Evolutionary conservation across 2,797 vertebrate genomes (phyloP).

Genomic region (Euthynnus affinis): DNA sequence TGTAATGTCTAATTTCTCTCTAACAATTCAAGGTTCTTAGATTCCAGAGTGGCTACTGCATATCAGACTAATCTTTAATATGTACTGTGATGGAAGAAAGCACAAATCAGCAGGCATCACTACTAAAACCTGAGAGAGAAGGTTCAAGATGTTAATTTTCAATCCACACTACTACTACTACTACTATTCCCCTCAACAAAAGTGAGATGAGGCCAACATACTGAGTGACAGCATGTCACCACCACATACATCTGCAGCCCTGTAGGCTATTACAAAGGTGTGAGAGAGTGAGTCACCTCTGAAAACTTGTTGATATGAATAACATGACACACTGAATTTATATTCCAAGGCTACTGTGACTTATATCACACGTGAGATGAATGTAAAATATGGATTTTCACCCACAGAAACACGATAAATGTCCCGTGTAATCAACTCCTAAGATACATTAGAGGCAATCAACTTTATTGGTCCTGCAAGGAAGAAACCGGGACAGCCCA

Average conservation of each 20-base stretch:
- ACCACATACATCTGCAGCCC: neutral
- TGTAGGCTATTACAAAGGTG: slow-evolving; percentile 3
- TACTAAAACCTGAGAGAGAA: too few species aligned
- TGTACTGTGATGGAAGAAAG: too few species aligned
- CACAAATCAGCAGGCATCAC: too few species aligned
- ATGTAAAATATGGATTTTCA: neutral
- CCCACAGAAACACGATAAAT: neutral
- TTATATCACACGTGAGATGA: neutral
- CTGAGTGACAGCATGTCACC: neutral
- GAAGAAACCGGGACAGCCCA: neutral
- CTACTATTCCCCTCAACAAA: neutral
- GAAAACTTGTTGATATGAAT: slow-evolving; percentile 8
- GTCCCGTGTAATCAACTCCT: neutral
- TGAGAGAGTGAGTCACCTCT: slow-evolving; percentile 15
- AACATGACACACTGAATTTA: neutral
- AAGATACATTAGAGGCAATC: neutral
- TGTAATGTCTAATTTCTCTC: too few species aligned
- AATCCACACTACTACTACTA: too few species aligned
- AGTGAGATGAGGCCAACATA: neutral
- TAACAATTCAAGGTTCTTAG: too few species aligned
- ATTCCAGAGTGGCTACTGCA: too few species aligned
- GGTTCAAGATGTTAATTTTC: too few species aligned
- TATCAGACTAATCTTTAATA: too few species aligned
- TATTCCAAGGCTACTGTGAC: slow-evolving; percentile 10
- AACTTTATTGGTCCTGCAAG: neutral